Conservation (phyloP, 2,113 vertebrate species). For the Phaetusa simplex region DNA sequence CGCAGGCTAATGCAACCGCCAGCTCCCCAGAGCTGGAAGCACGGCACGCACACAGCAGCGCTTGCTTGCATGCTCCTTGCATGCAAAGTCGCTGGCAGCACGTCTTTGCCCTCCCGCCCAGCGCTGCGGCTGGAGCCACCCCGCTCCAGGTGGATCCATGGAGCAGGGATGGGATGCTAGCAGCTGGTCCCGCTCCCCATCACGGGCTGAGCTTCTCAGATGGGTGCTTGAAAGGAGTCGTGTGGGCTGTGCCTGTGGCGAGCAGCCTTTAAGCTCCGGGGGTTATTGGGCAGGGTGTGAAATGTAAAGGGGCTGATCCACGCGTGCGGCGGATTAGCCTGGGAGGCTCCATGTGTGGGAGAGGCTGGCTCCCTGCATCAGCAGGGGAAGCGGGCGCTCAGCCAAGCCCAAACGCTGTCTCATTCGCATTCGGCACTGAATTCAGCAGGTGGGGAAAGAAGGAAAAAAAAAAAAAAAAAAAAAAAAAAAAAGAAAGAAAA, state of each 20-base stretch:
- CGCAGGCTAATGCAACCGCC: rapidly evolving
- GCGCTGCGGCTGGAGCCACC: rapidly evolving
- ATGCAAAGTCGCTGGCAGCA: no score
- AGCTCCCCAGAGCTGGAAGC: not conserved
- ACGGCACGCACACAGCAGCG: rapidly evolving
- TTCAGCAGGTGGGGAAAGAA: constrained; percentile 53
- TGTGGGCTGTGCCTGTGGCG: rapidly evolving
- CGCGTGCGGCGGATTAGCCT: not conserved
- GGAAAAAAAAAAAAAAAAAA: not conserved
- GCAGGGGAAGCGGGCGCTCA: not conserved
- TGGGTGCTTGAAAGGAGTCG: rapidly evolving
- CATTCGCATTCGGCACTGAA: not conserved
- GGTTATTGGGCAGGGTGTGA: not conserved
- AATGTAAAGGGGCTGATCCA: not conserved
- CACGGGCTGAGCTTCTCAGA: rapidly evolving
- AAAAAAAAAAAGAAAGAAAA: not conserved
- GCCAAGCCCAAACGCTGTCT: constrained; percentile 16
- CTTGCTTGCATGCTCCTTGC: not conserved
- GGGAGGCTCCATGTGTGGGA: not conserved
- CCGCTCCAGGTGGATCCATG: no score
- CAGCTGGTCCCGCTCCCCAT: rapidly evolving
- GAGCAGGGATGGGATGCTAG: not conserved
- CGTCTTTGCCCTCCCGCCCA: not conserved
- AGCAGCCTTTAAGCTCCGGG: not conserved
- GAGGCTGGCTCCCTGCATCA: not conserved